phyloP scores from a whole-genome alignment of 2,888 invertebrate species.

The Nymphalis urticae region DNA sequence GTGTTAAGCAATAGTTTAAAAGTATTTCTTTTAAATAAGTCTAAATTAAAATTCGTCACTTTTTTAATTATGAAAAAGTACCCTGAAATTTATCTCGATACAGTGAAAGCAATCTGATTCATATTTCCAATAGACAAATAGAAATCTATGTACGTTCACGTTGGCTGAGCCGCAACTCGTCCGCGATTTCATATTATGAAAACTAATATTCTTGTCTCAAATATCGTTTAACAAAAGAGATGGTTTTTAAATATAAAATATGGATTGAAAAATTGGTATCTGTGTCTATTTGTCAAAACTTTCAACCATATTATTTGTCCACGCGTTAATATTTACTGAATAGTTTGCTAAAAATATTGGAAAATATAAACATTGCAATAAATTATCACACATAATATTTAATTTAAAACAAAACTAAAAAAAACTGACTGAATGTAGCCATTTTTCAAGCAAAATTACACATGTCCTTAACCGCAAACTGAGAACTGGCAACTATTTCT shows the following conservation, averaged over 20 bases:
- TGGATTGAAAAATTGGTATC: neutral
- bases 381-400: too few species aligned
- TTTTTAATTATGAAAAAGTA: conserved; percentile 10
- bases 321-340: too few species aligned
- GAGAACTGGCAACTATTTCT: too few species aligned
- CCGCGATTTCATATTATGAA: conserved; percentile 63
- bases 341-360: too few species aligned
- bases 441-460: too few species aligned
- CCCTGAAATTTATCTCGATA: conserved; percentile 31
- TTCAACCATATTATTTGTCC: neutral
- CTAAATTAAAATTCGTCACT: too few species aligned
- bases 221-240: conserved; percentile 46
- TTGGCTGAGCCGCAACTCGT: conserved; percentile 45
- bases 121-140: conserved; percentile 68
- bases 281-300: neutral
- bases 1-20: too few species aligned
- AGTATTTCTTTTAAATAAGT: too few species aligned
- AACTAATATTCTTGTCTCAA: conserved; percentile 66
- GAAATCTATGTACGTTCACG: conserved; percentile 63
- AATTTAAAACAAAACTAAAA: too few species aligned
- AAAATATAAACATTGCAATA: too few species aligned
- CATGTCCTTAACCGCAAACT: too few species aligned
- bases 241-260: neutral
- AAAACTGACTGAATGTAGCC: too few species aligned
- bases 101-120: conserved; percentile 50